phyloP scores from a whole-genome alignment of 53 echinoderm and acorn worm genomes.

The Pentamera pediparva region DNA sequence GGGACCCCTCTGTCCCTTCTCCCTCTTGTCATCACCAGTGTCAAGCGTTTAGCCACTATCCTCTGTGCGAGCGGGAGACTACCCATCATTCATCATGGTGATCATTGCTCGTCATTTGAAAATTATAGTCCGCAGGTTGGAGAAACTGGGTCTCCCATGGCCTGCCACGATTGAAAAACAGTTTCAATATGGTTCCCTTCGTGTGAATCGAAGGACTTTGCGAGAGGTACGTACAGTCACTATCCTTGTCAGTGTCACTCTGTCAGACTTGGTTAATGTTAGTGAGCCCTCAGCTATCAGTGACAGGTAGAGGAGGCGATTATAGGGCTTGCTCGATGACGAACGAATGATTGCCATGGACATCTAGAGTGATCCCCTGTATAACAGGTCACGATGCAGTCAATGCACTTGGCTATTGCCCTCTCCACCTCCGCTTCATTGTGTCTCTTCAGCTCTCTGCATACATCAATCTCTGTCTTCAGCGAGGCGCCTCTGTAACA shows the following conservation, averaged over 20 bases:
- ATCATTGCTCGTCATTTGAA: too few species aligned
- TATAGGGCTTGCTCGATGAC: background rate
- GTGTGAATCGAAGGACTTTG: background rate
- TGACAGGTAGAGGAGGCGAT: background rate
- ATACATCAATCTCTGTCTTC: background rate
- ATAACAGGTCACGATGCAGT: background rate
- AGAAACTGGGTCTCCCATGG: too few species aligned
- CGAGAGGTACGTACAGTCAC: background rate
- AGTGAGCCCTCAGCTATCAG: background rate
- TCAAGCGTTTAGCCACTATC: too few species aligned
- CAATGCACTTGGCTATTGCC: background rate
- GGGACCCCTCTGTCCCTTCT: too few species aligned
- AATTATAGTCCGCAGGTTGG: too few species aligned
- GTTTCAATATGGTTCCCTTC: too few species aligned
- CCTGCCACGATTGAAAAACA: too few species aligned
- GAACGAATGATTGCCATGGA: background rate
- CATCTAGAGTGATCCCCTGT: background rate
- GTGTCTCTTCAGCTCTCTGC: background rate
- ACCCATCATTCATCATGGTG: too few species aligned
- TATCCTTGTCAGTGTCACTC: background rate
- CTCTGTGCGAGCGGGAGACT: too few species aligned
- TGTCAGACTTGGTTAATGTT: background rate
- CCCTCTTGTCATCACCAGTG: too few species aligned
- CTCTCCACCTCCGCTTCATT: background rate
- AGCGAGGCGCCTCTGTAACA: constrained; percentile 4